phyloP scores from a whole-genome alignment of 2,113 vertebrate species.

The Plestiodon gilberti region DNA sequence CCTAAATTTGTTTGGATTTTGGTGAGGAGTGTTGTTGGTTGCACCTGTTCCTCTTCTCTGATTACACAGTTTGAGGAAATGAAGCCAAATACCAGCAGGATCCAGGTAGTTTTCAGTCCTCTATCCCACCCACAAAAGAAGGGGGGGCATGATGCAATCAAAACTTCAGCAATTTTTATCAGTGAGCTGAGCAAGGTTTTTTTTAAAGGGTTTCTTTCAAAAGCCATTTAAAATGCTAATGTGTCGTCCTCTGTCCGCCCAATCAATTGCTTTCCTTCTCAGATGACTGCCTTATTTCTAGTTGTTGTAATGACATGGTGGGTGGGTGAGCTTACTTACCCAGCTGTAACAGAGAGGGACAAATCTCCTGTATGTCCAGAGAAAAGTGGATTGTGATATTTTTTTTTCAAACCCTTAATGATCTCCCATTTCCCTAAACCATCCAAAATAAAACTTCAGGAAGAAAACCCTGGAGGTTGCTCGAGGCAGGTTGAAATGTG shows the following conservation, averaged over 20 bases:
- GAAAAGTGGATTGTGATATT: background rate
- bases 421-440: background rate
- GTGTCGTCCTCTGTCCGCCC: background rate
- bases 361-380: no score
- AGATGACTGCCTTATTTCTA: background rate
- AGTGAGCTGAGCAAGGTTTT: background rate
- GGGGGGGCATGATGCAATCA: background rate
- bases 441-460: background rate
- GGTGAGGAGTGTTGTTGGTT: background rate
- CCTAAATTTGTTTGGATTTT: background rate
- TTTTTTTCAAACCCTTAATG: background rate
- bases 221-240: background rate
- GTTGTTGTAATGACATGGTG: background rate
- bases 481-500: background rate
- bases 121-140: background rate
- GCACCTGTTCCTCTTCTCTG: constrained; percentile 11
- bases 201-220: background rate
- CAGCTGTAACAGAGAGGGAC: background rate
- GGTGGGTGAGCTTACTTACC: background rate
- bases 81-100: background rate
- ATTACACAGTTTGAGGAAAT: background rate
- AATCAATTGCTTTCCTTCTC: background rate
- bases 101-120: background rate
- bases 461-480: background rate
- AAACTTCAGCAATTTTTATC: background rate